Percentiles rank a stretch among this genome's conserved stretches.
These are phyloP conservation scores for Drosophila kuntzei DNA, from an alignment of 2,888 invertebrate species.

Conservation along the genomic window DNA sequence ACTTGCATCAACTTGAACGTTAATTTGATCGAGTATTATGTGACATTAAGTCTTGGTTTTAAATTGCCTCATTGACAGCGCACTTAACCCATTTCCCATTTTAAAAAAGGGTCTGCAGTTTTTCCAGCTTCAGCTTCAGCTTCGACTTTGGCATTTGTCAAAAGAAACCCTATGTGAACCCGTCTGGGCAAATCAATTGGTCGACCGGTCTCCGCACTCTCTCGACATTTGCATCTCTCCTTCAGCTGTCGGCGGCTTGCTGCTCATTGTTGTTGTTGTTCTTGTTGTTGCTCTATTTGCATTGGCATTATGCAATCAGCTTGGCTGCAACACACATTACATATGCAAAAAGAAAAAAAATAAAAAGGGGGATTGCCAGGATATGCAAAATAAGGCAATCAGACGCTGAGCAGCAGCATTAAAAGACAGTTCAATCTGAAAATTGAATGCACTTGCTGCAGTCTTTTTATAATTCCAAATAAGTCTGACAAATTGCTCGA, in stretches of 20 bases:
- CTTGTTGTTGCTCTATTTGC: slow-evolving; percentile 42
- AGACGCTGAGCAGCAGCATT: slow-evolving; percentile 23
- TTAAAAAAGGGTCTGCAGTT: slow-evolving; percentile 28
- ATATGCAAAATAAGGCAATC: slow-evolving; percentile 55
- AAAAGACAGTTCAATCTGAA: slow-evolving; percentile 39
- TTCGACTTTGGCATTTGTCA: slow-evolving; percentile 19
- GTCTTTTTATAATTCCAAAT: slow-evolving; percentile 1
- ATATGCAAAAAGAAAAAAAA: slow-evolving; percentile 26
- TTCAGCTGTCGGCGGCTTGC: slow-evolving; percentile 14
- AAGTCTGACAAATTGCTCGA: slow-evolving; percentile 13
- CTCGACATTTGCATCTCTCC: slow-evolving; percentile 60
- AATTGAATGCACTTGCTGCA: slow-evolving; percentile 27
- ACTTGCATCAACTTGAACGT: slow-evolving; percentile 73
- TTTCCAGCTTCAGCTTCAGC: slow-evolving; percentile 21
- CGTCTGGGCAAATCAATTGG: slow-evolving; percentile 60
- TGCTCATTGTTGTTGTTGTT: slow-evolving; percentile 36
- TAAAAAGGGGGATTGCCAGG: slow-evolving; percentile 22
- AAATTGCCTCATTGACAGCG: slow-evolving; percentile 11
- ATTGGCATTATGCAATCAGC: slow-evolving; percentile 64
- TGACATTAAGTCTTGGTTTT: slow-evolving; percentile 55
- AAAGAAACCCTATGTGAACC: slow-evolving; percentile 37
- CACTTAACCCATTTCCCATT: slow-evolving; percentile 46
- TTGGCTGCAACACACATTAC: slow-evolving; percentile 26
- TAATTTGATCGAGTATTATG: slow-evolving; percentile 78
- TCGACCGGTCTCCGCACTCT: slow-evolving; percentile 40